A percentile compares a stretch with the other conserved stretches of the same genome.
phyloP scores from a whole-genome alignment of 2,888 invertebrate species.

The Julus scanicus region DNA sequence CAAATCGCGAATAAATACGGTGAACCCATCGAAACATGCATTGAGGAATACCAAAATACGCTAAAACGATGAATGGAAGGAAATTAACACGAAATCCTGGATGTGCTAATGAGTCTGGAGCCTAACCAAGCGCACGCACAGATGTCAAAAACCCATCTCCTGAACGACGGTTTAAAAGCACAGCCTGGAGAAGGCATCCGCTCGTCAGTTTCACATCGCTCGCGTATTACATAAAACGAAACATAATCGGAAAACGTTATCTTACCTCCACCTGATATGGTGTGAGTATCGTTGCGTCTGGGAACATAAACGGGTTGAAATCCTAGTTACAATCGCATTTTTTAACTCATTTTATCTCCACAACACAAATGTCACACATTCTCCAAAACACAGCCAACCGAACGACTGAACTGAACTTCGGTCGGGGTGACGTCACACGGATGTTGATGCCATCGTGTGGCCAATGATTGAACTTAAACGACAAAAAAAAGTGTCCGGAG shows the following conservation, averaged over 20 bases:
- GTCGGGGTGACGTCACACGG: background rate
- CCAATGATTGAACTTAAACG: background rate
- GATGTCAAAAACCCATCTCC: conserved; percentile 24
- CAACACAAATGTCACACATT: background rate
- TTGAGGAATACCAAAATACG: background rate
- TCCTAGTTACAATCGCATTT: conserved; percentile 19
- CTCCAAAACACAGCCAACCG: background rate
- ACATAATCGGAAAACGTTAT: background rate
- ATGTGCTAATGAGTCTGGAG: background rate
- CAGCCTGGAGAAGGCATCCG: background rate
- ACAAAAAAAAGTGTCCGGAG: background rate
- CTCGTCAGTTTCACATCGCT: background rate
- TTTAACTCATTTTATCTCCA: background rate
- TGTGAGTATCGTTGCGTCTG: background rate
- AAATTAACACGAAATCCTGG: background rate
- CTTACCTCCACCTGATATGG: conserved; percentile 12
- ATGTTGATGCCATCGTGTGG: background rate
- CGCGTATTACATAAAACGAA: background rate
- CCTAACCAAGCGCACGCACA: background rate
- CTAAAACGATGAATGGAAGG: background rate
- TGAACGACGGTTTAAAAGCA: background rate
- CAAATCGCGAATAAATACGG: background rate
- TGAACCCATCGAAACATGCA: background rate
- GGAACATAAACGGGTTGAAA: background rate
- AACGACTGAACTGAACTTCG: conserved; percentile 17